Evolutionary conservation across 2,113 vertebrate genomes (phyloP), one percentile per base, ranked within the genome.

Genomic region (Rhynchopsitta pachyrhyncha): DNA sequence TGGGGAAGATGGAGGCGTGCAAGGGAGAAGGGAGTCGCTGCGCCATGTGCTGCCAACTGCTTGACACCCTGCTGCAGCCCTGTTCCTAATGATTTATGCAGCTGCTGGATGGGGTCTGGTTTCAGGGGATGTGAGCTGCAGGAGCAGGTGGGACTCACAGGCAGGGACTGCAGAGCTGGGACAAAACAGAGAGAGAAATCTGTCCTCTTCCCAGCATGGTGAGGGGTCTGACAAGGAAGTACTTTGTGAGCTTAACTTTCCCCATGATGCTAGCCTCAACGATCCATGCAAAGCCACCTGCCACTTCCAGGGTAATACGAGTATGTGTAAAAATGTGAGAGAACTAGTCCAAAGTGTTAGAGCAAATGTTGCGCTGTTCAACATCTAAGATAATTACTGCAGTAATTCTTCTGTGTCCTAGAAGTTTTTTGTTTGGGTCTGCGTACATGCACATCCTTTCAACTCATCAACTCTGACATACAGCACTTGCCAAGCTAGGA

Each of bases 111-210:
- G 52, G 88, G 74, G 14, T 98, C 90, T 46, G 82, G 76, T 98
- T 98, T 97, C 97, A 96, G 46, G 86, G 74, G 77, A 87, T 47
- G 35, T 96, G 97, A 97, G 93, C 62, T 92, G 95, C 78, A 78
- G 96, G 71, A 97, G 91, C 97, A 98, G 97, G 97, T 97, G 97
- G 93, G 95, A 75, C 74, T 88, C 91, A n/a, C 35, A 68, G 62
- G 84, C 68, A 67, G 62, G 46, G 62, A 46, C 91, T 94, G 64
- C 82, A 92, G 87, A 64, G 37, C 11, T 0, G 0, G 67, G 82
- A 85, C 60, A 92, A 93, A 94, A 90, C 82, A 94, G 79, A 86
- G 84, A 62, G 69, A 83, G 78, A 90, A 94, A 85, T 87, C 60
- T 6, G 11, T 92, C 66, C 42, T 47, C 69, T 87, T 95, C 66